Evolutionary conservation across 2,113 vertebrate genomes (phyloP).

Genomic region (Mormyrus iriodes): DNA sequence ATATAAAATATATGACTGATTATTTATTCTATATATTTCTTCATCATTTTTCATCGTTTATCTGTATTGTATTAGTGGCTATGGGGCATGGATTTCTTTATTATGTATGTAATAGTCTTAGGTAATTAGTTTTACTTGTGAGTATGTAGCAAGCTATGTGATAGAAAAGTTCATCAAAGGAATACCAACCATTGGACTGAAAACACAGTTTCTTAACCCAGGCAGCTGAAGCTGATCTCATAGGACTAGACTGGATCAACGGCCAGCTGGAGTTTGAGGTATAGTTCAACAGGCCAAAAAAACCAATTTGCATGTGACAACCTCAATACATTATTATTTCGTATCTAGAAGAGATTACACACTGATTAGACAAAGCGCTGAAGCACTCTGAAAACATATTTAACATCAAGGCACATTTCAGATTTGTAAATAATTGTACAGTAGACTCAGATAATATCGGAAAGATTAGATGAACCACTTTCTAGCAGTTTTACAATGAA

Average conservation of each 20-base stretch:
- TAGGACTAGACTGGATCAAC: not conserved
- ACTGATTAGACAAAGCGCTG: not conserved
- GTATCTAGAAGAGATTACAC: not conserved
- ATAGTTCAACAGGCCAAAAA: not conserved
- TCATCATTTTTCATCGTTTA: not conserved
- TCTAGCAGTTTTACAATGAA: not conserved
- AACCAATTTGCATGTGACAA: not conserved
- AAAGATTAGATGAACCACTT: not conserved
- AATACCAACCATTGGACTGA: not conserved
- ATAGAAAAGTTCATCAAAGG: not conserved
- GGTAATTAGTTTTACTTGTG: not conserved
- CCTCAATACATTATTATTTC: not conserved
- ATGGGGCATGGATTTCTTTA: not conserved
- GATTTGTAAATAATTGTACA: not conserved
- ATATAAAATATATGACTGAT: not conserved
- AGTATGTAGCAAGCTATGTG: not conserved
- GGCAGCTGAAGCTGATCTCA: not conserved
- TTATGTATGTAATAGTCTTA: not conserved
- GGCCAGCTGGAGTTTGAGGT: not conserved
- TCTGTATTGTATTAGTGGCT: not conserved
- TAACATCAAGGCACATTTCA: not conserved
- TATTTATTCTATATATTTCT: not conserved
- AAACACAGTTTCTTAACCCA: not conserved
- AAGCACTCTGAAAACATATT: not conserved
- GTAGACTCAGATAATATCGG: not conserved